Evolutionary conservation across 2,797 vertebrate genomes (phyloP), one percentile per base, ranked within the genome.

Genomic region (Pitangus sulphuratus): DNA sequence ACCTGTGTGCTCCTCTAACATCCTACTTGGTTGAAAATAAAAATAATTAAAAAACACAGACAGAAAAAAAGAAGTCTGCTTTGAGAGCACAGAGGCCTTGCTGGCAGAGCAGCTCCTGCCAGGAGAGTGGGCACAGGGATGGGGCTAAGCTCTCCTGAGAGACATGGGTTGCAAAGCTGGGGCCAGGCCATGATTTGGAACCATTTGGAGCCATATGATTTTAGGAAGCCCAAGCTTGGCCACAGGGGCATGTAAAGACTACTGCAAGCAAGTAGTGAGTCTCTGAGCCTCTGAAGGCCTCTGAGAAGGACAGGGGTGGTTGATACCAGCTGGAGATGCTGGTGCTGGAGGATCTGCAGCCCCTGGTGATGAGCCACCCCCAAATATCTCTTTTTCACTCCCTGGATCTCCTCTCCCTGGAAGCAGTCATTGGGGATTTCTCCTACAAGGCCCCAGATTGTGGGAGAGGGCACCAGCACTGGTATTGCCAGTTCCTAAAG

Each of bases 361-460:
- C 15, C 4, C 1, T 1, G 0, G 21, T 44, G 44, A 60, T 78
- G 48, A 70, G 5, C 33, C 15, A 48, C 11, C 26, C 8, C 8
- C 19, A 57, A 15, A 9, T 26, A 25, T 9, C 14, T 69, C 18
- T 44, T 11, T n/a, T 78, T 89, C 53, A 25, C 12, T 68, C 33
- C 13, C 30, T 65, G 37, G 5, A 33, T 84, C 8, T 60, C n/a
- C 58, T 69, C 4, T 45, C 11, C 9, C 14, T 69, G 18, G n/a
- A 65, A 61, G 19, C 15, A 70, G 40, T 19, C 47, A 58, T 39
- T 12, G 11, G 15, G 6, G 8, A 61, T 57, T 70, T 58, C 30
- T 80, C 11, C 30, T 74, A 15, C 2, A 5, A 9, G 25, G 21
- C 3, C 4, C 15, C 2, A 3, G 44, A 3, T 1, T 1, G 5